phyloP scores from a whole-genome alignment of 2,888 invertebrate species.

The Pilophorus perplexus region DNA sequence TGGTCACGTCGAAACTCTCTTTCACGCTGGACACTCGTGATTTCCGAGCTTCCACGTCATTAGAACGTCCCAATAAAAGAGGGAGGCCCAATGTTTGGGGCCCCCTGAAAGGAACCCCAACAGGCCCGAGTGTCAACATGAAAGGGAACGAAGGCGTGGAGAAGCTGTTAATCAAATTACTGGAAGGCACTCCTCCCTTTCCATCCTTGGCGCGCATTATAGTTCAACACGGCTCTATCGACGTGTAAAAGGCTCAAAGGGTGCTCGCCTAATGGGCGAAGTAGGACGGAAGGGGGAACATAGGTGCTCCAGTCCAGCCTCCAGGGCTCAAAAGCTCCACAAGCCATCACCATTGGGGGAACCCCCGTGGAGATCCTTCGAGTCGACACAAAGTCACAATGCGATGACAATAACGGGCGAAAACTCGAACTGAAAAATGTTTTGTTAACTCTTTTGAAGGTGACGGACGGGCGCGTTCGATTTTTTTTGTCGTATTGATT shows the following conservation, averaged over 20 bases:
- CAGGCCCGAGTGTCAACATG: background rate
- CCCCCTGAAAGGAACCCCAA: background rate
- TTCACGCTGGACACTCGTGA: too few species aligned
- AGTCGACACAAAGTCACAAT: slow-evolving; percentile 38
- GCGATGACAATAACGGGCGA: slow-evolving; percentile 32
- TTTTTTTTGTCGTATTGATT: slow-evolving; percentile 24
- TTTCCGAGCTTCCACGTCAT: too few species aligned
- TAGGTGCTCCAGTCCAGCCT: slow-evolving; percentile 11
- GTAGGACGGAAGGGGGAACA: background rate
- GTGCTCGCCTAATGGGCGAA: too few species aligned
- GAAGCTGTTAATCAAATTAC: slow-evolving; percentile 40
- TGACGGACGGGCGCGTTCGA: background rate
- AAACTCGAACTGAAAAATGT: slow-evolving; percentile 40
- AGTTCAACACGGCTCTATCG: background rate
- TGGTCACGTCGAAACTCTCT: too few species aligned
- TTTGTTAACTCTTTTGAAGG: slow-evolving; percentile 37
- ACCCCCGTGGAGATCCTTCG: slow-evolving; percentile 38
- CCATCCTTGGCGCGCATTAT: slow-evolving; percentile 1
- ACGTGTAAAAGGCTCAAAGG: slow-evolving; percentile 16
- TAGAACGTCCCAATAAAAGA: background rate
- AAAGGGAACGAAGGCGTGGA: slow-evolving; percentile 31
- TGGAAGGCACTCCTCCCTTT: slow-evolving; percentile 19
- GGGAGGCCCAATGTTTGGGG: background rate
- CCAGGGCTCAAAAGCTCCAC: slow-evolving; percentile 1
- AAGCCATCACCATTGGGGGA: slow-evolving; percentile 15